Percentiles rank a stretch among this genome's conserved stretches.
These are phyloP conservation scores for Lipotes vexillifer DNA, from an alignment of 2,113 vertebrate species.

Conservation along the genomic window DNA sequence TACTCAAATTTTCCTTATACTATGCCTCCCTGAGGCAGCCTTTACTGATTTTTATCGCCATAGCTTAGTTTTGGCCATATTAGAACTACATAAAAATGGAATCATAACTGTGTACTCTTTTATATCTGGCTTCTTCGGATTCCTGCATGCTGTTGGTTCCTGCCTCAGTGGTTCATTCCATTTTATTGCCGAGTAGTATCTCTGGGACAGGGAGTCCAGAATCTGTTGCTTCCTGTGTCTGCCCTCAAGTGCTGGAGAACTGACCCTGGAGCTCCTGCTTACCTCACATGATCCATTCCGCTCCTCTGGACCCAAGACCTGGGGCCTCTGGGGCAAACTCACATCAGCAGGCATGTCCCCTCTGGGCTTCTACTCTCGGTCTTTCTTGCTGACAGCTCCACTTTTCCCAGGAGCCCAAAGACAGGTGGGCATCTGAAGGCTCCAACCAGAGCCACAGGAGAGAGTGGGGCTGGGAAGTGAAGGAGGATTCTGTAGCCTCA, in stretches of 20 bases:
- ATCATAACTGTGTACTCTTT: not conserved
- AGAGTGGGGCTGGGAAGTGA: not conserved
- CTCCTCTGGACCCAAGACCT: not conserved
- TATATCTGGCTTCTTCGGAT: not conserved
- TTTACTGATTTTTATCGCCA: not conserved
- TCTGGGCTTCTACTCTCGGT: not conserved
- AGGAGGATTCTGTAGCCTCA: not conserved
- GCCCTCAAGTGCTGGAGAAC: not conserved
- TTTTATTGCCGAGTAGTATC: not conserved
- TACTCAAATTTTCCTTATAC: not conserved
- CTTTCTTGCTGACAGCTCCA: not conserved
- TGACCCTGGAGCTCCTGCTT: not conserved
- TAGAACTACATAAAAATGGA: not conserved
- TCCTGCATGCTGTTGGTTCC: not conserved
- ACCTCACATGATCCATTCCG: not conserved
- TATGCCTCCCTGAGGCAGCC: not conserved
- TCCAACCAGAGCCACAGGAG: not conserved
- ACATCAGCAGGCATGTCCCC: not conserved
- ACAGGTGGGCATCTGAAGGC: not conserved
- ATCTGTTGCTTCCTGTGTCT: not conserved
- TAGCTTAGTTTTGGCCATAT: not conserved
- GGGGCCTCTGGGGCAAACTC: not conserved
- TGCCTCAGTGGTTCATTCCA: not conserved
- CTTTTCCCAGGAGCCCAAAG: not conserved
- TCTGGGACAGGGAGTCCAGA: not conserved